Conservation (phyloP, 2,797 vertebrate species). For the Chanos chanos region DNA sequence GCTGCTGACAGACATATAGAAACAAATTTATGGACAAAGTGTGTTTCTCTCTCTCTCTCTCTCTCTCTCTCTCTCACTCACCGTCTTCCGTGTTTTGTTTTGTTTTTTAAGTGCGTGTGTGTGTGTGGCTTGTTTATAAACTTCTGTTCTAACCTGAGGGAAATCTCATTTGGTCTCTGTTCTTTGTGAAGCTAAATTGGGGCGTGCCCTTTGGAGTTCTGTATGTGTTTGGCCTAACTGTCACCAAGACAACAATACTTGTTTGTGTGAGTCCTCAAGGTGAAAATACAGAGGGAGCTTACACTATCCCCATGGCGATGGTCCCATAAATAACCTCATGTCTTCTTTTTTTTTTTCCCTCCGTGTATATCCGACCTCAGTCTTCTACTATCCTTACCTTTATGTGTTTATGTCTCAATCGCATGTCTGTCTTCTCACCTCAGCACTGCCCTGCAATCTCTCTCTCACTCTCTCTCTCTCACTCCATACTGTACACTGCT, state of each 20-base stretch:
- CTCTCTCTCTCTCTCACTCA: no score
- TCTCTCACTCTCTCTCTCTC: not conserved
- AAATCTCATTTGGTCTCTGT: not conserved
- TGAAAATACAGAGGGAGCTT: constrained; percentile 38
- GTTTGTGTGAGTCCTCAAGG: constrained; percentile 44
- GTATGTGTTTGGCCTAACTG: constrained; percentile 30
- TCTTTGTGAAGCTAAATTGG: constrained; percentile 11
- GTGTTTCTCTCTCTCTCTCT: no score
- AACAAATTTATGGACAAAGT: no score
- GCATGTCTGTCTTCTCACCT: no score
- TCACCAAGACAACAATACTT: constrained; percentile 54
- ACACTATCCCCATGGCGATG: constrained; percentile 41
- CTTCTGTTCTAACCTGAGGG: not conserved
- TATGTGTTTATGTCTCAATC: not conserved
- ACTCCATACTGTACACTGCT: constrained; percentile 23
- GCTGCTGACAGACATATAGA: no score
- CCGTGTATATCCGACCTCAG: constrained; percentile 11
- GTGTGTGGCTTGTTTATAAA: not conserved
- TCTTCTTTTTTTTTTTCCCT: constrained; percentile 14
- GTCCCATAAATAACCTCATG: constrained; percentile 48
- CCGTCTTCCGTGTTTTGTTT: not conserved
- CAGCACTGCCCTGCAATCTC: not conserved
- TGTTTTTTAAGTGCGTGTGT: not conserved
- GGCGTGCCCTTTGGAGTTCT: constrained; percentile 1
- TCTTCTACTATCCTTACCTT: constrained; percentile 1